Conservation (phyloP, 1,140 invertebrate species). For the Drosophila ironensis region DNA sequence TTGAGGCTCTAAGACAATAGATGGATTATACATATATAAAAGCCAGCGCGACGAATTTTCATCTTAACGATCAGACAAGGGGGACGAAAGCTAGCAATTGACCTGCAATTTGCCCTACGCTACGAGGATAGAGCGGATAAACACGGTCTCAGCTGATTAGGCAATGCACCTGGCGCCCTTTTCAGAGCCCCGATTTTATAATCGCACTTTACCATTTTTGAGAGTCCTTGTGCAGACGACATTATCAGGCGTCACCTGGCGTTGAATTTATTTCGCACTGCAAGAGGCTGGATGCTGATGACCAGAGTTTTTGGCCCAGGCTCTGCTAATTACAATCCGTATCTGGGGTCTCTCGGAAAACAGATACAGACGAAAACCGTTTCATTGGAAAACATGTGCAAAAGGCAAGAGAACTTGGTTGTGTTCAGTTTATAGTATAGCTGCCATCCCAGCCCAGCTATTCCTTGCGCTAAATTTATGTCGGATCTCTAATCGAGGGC, state of each 20-base stretch:
- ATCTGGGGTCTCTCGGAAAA: slow-evolving; percentile 61
- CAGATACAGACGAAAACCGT: slow-evolving; percentile 78
- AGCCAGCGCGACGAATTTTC: slow-evolving; percentile 1
- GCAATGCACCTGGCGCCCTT: slow-evolving; percentile 17
- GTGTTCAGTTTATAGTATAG: neutral
- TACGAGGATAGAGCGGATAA: slow-evolving; percentile 6
- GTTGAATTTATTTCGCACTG: too few species aligned
- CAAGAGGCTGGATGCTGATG: too few species aligned
- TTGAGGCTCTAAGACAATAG: slow-evolving; percentile 59
- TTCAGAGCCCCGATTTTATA: slow-evolving; percentile 64
- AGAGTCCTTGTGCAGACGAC: slow-evolving; percentile 5
- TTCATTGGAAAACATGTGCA: slow-evolving; percentile 68
- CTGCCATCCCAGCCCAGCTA: slow-evolving; percentile 6
- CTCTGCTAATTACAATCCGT: slow-evolving; percentile 34
- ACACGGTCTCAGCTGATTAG: slow-evolving; percentile 26
- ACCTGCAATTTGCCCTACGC: slow-evolving; percentile 26
- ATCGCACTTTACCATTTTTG: slow-evolving; percentile 69
- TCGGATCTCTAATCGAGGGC: neutral
- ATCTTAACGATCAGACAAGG: neutral
- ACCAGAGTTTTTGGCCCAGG: slow-evolving; percentile 4
- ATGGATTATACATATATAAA: slow-evolving; percentile 7
- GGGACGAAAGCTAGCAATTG: slow-evolving; percentile 29
- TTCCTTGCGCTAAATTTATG: neutral
- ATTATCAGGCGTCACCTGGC: slow-evolving; percentile 1
- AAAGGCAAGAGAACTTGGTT: slow-evolving; percentile 18